Base-by-base conservation (phyloP, 2,888 invertebrate species). In the Spisula subtruncata region DNA sequence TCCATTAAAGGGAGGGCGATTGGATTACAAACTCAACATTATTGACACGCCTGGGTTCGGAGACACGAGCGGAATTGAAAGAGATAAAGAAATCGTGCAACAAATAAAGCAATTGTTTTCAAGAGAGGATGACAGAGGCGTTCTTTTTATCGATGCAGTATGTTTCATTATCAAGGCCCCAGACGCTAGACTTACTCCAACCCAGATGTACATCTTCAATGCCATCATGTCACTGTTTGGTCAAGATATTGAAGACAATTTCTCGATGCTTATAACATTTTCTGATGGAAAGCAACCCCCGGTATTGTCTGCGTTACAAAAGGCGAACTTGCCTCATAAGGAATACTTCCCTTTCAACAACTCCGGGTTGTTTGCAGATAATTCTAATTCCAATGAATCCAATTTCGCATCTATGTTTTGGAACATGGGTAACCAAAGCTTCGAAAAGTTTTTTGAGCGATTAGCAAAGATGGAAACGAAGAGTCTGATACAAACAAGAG, bases 81-180 rank as follows among this genome's bases (percentile, higher is more conserved):
- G 86, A 79, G 89, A 91, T 66, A 79, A 84, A 32, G 29, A 66
- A 48, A 87, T 91, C 29, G 60, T 89, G 12, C 35, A 85, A 14
- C 90, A 89, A 79, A 84, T 90, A 18, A 20, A 84, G 32, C 41
- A 80, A 48, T 79, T 90, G 8, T 90, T 90, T 56, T 75, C 71
- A 0, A 46, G 82, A 29, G 83, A 83, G 18, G 86, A 83, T 32
- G 79, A 82, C 35, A 60, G 75, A n/a, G 93, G 93, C n/a, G 86
- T 93, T 20, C 60, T 89, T 48, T 87, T 46, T 18, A 81, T 93
- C 14, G 93, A 93, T 71, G 93, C 93, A 1, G 91, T 93, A 20
- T 93, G 93, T 56, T 92, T 93, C 88, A 80, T 93, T 20, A 90
- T 89, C 20, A 92, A 93, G 83, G 93, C 93, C 6, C 93, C 93